Percentiles rank a stretch among this genome's conserved stretches.
These are phyloP conservation scores for Diarsia mendica DNA, from an alignment of 2,888 invertebrate species.

Conservation along the genomic window DNA sequence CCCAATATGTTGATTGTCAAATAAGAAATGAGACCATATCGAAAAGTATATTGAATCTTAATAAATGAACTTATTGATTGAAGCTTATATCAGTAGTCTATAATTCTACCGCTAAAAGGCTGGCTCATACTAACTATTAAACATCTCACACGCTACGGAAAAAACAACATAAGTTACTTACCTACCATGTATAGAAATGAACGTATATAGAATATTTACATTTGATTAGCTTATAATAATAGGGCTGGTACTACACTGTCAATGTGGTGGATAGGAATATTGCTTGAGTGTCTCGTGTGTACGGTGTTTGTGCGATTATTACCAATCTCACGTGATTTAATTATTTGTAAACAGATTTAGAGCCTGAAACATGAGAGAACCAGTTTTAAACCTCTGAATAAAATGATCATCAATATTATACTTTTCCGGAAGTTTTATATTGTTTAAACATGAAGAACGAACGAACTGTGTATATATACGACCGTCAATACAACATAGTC, in stretches of 20 bases:
- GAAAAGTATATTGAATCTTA: conserved; percentile 57
- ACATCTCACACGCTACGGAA: conserved; percentile 70
- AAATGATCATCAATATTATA: not conserved
- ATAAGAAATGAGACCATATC: conserved; percentile 64
- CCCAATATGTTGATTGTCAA: conserved; percentile 54
- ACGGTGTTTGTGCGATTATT: conserved; percentile 70
- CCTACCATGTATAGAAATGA: conserved; percentile 67
- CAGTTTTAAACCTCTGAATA: conserved; percentile 42
- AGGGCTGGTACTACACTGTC: conserved; percentile 60
- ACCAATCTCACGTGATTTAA: conserved; percentile 73
- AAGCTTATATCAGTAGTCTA: conserved; percentile 49
- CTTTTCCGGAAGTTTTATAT: not conserved
- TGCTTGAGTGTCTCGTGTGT: conserved; percentile 10
- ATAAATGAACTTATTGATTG: conserved; percentile 46
- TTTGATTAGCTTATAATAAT: conserved; percentile 63
- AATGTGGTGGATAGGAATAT: conserved; percentile 19
- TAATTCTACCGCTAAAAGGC: conserved; percentile 68
- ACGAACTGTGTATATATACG: not conserved
- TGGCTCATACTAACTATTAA: conserved; percentile 73
- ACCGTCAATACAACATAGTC: not conserved
- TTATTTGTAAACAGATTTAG: conserved; percentile 76
- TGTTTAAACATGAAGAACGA: not conserved
- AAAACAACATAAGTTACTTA: conserved; percentile 83
- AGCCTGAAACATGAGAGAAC: conserved; percentile 79
- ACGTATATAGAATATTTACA: conserved; percentile 84